Base-by-base conservation (phyloP, 2,888 invertebrate species). In the Argyresthia goedartella region DNA sequence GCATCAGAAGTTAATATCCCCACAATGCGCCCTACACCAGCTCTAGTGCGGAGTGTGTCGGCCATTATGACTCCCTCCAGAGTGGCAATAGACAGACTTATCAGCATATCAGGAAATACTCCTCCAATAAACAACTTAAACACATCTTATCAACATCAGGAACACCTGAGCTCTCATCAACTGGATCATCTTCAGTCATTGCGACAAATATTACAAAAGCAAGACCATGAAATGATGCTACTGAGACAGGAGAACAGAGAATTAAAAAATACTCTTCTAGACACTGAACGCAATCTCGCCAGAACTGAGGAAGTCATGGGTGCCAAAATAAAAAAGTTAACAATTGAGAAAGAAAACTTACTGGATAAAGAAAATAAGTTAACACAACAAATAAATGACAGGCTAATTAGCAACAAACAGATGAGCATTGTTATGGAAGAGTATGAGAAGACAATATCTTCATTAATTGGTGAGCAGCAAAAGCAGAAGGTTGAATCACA, bases 401-500 rank as follows among this genome's bases (percentile, higher is more conserved):
- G 80, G 61, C 67, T 60, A 42, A 60, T 84, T 35, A 76, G 69
- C 51, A 81, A 84, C 57, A 84, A 75, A 66, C 76, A 86, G 65
- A 84, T 89, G 80, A 91, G 92, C 67, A 88, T 90, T 70, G 91
- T 93, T 13, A 90, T 94, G 79, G 91, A 91, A 63, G 93, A 93
- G 60, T 93, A 93, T 80, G 93, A 94, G 67, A 92, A 92, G 75
- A 93, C 93, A 14, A 93, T 94, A 65, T 91, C 92, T 10, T 89
- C 91, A 64, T 76, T 93, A 57, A 91, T 93, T 66, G 89, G 90
- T 48, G 92, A 93, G 60, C 91, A 92, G 62, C 92, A 93, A 65
- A 88, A 88, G 60, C 90, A 91, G 49, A 89, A 88, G 64, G 81
- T 89, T 58, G 67, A 85, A 55, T 71, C 70, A 57, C 81, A 88